Evolutionary conservation across 2,113 vertebrate species (phyloP).

Genomic region (Calonectris borealis): DNA sequence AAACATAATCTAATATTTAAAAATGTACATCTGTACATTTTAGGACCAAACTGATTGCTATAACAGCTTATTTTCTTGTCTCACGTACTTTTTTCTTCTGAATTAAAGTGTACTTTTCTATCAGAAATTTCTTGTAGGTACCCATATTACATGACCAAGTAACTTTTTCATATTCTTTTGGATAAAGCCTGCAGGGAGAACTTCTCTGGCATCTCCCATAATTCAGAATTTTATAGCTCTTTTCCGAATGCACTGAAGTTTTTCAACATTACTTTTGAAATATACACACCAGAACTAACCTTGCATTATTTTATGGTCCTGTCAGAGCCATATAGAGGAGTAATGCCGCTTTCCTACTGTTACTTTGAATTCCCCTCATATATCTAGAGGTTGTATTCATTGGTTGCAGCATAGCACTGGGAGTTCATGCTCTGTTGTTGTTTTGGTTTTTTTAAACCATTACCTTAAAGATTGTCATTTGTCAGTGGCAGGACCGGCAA

Average conservation of each 20-base stretch:
- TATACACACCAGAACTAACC: not conserved
- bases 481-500: not conserved
- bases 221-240: constrained; percentile 2
- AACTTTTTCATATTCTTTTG: not conserved
- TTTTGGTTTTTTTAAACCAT: not conserved
- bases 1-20: not conserved
- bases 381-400: not conserved
- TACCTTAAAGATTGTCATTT: not conserved
- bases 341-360: not conserved
- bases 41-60: not conserved
- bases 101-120: not conserved
- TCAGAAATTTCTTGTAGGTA: not conserved
- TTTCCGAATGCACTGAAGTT: constrained; percentile 3
- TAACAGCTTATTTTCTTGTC: not conserved
- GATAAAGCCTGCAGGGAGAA: not conserved
- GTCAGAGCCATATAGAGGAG: not conserved
- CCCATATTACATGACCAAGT: not conserved
- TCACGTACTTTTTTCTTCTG: not conserved
- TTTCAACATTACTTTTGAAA: constrained; percentile 30
- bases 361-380: not conserved
- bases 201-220: not conserved
- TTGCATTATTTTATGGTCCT: not conserved
- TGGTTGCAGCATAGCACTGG: not conserved
- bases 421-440: not conserved
- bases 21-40: not conserved